A percentile compares a stretch with the other conserved stretches of the same genome.
These are phyloP conservation scores for Melopsittacus undulatus DNA, from an alignment of 2,797 vertebrate species.

Conservation along the genomic window DNA sequence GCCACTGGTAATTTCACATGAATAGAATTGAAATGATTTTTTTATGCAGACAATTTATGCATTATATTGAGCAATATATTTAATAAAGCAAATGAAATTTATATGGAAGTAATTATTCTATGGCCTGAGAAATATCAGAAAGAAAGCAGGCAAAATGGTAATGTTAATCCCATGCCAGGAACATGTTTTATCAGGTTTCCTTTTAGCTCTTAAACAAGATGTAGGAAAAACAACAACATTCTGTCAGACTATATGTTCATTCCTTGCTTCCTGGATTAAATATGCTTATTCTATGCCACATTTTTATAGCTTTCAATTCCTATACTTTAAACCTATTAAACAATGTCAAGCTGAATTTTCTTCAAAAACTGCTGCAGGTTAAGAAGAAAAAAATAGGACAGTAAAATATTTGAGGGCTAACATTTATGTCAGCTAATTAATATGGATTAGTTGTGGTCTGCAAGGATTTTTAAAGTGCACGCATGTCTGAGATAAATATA, in stretches of 20 bases:
- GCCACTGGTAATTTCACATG: conserved; percentile 30
- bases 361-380: conserved; percentile 70
- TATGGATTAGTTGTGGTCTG: conserved; percentile 68
- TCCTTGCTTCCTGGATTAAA: conserved; percentile 64
- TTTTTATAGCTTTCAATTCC: conserved; percentile 73
- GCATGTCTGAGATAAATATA: conserved; percentile 40
- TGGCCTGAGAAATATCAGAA: conserved; percentile 49
- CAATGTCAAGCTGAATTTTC: conserved; percentile 71
- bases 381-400: conserved; percentile 63
- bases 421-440: conserved; percentile 74
- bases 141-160: conserved; percentile 35
- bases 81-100: conserved; percentile 53
- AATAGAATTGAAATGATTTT: background rate
- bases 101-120: conserved; percentile 44
- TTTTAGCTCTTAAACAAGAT: conserved; percentile 67
- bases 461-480: conserved; percentile 58
- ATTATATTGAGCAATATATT: conserved; percentile 36
- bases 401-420: conserved; percentile 56
- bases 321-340: conserved; percentile 75
- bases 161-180: conserved; percentile 53
- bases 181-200: conserved; percentile 64
- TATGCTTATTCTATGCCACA: conserved; percentile 65
- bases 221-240: conserved; percentile 66
- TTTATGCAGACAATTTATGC: conserved; percentile 3
- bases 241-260: conserved; percentile 61